These are phyloP conservation scores for Steinernema carpocapsae DNA, from an alignment of 2,888 invertebrate genomes.

Conservation along the genomic window DNA sequence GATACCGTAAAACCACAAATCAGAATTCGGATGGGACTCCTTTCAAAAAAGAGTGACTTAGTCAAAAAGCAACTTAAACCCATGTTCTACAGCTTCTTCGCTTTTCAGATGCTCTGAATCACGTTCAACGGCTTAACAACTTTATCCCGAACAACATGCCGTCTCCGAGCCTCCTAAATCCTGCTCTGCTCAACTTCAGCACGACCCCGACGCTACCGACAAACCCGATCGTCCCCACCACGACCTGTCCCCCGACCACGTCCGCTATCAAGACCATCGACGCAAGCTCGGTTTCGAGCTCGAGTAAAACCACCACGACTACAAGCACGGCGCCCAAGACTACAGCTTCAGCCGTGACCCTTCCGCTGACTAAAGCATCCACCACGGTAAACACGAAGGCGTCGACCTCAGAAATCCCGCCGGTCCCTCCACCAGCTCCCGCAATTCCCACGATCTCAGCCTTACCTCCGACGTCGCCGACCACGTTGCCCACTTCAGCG, in stretches of 20 bases:
- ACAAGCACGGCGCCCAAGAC: background rate
- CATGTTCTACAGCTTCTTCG: too few relatives aligned
- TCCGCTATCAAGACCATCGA: background rate
- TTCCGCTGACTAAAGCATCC: too few relatives aligned
- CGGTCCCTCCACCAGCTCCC: background rate
- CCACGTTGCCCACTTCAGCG: background rate
- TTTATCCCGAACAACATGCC: slow-evolving; percentile 28
- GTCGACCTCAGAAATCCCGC: background rate
- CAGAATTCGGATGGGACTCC: too few relatives aligned
- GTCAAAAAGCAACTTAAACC: too few relatives aligned
- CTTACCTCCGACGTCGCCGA: background rate
- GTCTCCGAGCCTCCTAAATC: slow-evolving; percentile 18
- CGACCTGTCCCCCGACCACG: background rate
- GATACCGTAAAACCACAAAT: too few relatives aligned
- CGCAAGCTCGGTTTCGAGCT: background rate
- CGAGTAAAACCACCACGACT: background rate
- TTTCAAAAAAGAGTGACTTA: too few relatives aligned
- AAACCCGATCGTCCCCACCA: background rate
- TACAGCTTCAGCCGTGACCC: background rate
- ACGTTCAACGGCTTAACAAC: slow-evolving; percentile 25
- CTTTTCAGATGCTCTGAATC: slow-evolving; percentile 12
- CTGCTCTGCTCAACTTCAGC: background rate
- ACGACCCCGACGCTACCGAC: background rate
- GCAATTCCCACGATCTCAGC: background rate
- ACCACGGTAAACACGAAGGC: too few relatives aligned